Base-by-base conservation (phyloP, 2,888 invertebrate species). In the Amblyteles armatorius region DNA sequence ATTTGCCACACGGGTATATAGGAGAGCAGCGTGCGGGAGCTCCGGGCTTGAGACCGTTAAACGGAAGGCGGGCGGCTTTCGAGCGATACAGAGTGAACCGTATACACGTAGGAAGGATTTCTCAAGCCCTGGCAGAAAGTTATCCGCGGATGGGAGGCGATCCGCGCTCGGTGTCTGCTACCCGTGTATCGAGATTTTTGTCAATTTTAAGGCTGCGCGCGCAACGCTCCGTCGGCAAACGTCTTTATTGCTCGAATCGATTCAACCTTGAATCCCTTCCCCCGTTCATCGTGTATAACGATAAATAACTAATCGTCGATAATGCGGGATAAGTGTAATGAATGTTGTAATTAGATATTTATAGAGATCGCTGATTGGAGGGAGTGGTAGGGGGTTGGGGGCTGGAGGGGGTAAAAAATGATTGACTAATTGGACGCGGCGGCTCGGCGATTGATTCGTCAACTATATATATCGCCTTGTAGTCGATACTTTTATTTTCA, bases 331-430 rank as follows among this genome's bases (percentile, higher is more conserved):
- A 63, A 78, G 84, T 77, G 84, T 73, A 60, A 40, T 48, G 48
- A 81, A 78, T 81, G 73, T 81, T 81, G 84, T 81, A 81, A 84
- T 84, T 77, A 67, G 67, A 84, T 84, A 77, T 84, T 77, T 80
- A 72, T 73, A 80, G 33, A 76, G 55, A 65, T 76, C 29, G 50
- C 60, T 33, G 55, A 71, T 79, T 36, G 33, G 33, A 26, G 71
- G 69, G 63, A 6, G 22, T 19, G 40, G 29, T 11, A 52, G 19
- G n/a, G 33, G 7, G 3, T 16, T 63, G 22, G 29, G 40, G 36
- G 57, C 16, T 63, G 22, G 19, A 7, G 19, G 19, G 0, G 29
- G 16, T 52, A 74, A 60, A 74, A 83, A 83, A 84, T 78, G 63
- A 77, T 84, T 79, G 82, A 84, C 78, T 79, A 84, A 84, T 84